phyloP scores from a whole-genome alignment of 2,113 vertebrate genomes.

The Tretioscincus oriximinensis region DNA sequence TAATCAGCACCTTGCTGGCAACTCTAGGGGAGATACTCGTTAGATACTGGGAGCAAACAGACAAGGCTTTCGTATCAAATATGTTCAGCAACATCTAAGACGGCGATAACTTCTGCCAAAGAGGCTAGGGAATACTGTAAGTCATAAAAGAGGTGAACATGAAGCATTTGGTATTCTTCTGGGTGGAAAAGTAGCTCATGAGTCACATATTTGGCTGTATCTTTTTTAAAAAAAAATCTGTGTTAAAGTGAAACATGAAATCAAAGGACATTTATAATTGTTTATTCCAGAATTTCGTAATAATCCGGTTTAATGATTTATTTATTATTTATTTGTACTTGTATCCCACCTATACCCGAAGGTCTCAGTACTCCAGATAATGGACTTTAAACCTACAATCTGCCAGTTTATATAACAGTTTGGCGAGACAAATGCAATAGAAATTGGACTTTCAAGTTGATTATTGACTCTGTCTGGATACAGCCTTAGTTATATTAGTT shows the following conservation, averaged over 20 bases:
- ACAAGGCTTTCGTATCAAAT: constrained; percentile 79
- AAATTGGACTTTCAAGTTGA: too few relatives aligned
- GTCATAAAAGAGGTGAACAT: constrained; percentile 36
- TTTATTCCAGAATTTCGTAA: too few relatives aligned
- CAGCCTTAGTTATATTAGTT: not conserved
- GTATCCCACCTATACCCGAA: too few relatives aligned
- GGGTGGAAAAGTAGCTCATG: constrained; percentile 1
- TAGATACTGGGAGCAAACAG: constrained; percentile 78
- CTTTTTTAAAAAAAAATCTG: constrained; percentile 34
- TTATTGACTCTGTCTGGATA: too few relatives aligned
- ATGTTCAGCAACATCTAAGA: constrained; percentile 74
- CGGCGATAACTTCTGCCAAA: constrained; percentile 60
- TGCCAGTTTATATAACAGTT: too few relatives aligned
- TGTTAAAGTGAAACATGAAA: constrained; percentile 24
- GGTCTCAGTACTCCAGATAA: too few relatives aligned
- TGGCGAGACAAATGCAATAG: too few relatives aligned
- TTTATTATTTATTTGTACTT: too few relatives aligned
- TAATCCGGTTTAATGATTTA: too few relatives aligned
- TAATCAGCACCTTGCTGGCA: constrained; percentile 85
- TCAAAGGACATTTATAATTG: constrained; percentile 11
- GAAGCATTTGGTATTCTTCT: constrained; percentile 44
- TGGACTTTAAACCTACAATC: too few relatives aligned
- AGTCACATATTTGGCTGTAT: constrained; percentile 26
- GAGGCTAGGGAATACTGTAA: constrained; percentile 47
- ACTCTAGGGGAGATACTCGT: constrained; percentile 79